Conservation (phyloP, 2,888 invertebrate species). For the Limnephilus lunatus region DNA sequence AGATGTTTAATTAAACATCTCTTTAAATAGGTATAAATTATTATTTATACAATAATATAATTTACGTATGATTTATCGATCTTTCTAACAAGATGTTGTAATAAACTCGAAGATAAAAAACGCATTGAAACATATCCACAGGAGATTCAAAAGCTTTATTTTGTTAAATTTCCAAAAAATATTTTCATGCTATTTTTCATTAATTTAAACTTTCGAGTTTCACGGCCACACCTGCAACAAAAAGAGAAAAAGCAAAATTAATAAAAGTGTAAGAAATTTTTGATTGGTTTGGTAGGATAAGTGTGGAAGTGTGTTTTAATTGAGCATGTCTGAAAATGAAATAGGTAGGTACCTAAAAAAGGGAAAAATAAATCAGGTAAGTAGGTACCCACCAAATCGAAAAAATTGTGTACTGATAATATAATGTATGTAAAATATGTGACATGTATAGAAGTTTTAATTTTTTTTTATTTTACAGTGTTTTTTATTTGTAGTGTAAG, state of each 20-base stretch:
- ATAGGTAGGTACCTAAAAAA: not conserved
- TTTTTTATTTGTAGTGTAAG: constrained; percentile 12
- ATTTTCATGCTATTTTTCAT: constrained; percentile 25
- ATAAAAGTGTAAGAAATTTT: constrained; percentile 69
- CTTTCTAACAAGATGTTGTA: not conserved
- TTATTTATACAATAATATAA: not conserved
- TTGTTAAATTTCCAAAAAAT: constrained; percentile 37
- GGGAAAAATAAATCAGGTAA: not conserved
- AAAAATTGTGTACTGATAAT: not conserved
- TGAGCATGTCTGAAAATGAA: not conserved
- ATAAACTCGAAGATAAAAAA: not conserved
- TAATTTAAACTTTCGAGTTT: constrained; percentile 56
- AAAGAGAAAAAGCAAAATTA: constrained; percentile 78
- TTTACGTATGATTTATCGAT: not conserved
- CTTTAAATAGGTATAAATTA: not conserved
- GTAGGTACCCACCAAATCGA: not conserved
- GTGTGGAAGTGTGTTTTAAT: not conserved
- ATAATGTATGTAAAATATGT: not conserved
- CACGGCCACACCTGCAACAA: constrained; percentile 75
- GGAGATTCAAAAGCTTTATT: constrained; percentile 8
- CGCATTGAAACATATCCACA: not conserved
- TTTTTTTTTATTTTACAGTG: not conserved
- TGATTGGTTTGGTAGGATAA: not conserved
- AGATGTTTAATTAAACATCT: not conserved
- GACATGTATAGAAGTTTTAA: not conserved